Percentiles rank a stretch among this genome's conserved stretches.
phyloP scores from a whole-genome alignment of 2,888 invertebrate species.

The Acanthosepion lycidas region DNA sequence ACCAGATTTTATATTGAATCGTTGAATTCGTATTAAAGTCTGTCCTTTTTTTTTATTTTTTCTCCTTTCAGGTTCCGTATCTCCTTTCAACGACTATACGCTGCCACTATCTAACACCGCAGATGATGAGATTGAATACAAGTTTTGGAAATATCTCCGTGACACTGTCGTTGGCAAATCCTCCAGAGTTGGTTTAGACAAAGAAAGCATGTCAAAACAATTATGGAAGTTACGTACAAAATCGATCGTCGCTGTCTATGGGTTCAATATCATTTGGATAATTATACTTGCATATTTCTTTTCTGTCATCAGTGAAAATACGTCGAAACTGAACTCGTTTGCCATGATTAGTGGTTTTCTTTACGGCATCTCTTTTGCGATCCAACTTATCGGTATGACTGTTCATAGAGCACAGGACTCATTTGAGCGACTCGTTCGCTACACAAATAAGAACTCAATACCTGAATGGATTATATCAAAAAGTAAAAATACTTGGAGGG shows the following conservation, averaged over 20 bases:
- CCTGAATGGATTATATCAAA: slow-evolving; percentile 43
- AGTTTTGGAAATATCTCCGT: slow-evolving; percentile 58
- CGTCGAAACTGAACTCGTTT: slow-evolving; percentile 60
- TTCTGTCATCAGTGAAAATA: slow-evolving; percentile 55
- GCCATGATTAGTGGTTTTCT: slow-evolving; percentile 62
- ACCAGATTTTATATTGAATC: too few species aligned
- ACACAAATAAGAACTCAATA: background rate
- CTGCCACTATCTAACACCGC: slow-evolving; percentile 51
- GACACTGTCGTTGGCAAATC: slow-evolving; percentile 56
- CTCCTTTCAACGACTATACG: background rate
- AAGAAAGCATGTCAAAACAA: slow-evolving; percentile 54
- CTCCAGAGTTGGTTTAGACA: slow-evolving; percentile 57
- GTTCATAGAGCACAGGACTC: slow-evolving; percentile 52
- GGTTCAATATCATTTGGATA: slow-evolving; percentile 60
- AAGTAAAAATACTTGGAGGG: background rate
- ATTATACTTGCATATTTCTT: slow-evolving; percentile 59
- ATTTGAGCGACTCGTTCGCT: background rate
- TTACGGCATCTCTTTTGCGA: slow-evolving; percentile 60
- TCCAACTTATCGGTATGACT: slow-evolving; percentile 61
- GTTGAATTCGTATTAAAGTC: too few species aligned
- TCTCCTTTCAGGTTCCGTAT: background rate
- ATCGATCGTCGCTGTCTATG: slow-evolving; percentile 55
- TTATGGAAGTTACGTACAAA: slow-evolving; percentile 57
- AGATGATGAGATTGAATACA: slow-evolving; percentile 55
- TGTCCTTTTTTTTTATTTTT: background rate